Conservation (phyloP, 2,113 vertebrate genomes). For the Mesoclemmys tuberculata region DNA sequence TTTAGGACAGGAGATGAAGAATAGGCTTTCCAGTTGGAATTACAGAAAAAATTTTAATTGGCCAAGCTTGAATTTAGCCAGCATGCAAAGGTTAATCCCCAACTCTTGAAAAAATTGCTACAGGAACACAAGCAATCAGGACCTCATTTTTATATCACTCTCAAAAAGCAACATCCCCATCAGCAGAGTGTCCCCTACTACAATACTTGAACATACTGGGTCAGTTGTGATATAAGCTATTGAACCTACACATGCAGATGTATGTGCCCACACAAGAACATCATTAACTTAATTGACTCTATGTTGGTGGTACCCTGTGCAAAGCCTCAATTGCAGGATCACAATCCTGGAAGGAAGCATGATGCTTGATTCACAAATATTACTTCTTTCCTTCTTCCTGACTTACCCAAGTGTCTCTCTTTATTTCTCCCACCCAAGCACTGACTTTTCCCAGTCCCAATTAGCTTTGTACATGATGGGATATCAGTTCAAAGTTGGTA, state of each 20-base stretch:
- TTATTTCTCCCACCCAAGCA: not conserved
- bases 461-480: not conserved
- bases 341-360: not conserved
- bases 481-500: not conserved
- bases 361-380: not conserved
- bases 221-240: not conserved
- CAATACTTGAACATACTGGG: fast-evolving
- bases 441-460: not conserved
- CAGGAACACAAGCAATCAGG: fast-evolving
- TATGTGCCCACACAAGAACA: fast-evolving
- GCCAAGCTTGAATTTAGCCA: not conserved
- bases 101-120: not conserved
- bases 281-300: not conserved
- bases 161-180: not conserved
- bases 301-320: not conserved
- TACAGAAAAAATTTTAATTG: not conserved
- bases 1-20: not conserved
- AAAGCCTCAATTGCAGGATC: not conserved
- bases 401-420: not conserved
- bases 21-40: not conserved
- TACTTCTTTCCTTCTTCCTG: not conserved
- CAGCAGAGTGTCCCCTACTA: not conserved
- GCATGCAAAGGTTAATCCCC: not conserved
- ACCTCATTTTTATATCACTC: not conserved
- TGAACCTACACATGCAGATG: not conserved